Evolutionary conservation across 2,888 invertebrate genomes (phyloP), one percentile per base, ranked within the genome.

Genomic region (Drosophila hamatofila): DNA sequence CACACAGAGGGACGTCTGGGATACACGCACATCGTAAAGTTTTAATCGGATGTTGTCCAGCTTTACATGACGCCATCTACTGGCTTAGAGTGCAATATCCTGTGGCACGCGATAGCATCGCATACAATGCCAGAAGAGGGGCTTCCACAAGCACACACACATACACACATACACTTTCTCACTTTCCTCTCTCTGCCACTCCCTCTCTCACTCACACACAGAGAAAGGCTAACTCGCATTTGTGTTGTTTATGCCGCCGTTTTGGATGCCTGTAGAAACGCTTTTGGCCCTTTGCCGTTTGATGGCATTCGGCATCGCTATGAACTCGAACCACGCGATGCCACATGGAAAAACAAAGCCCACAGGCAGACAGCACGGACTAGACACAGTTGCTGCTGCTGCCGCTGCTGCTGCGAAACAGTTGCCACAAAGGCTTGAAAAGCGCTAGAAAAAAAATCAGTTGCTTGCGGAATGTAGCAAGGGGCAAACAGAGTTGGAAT

Each of bases 71-170:
- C 88, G 89, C 88, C 88, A 88, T 88, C 86, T 88, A 84, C 89
- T 88, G 87, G 89, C 88, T 89, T 89, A 87, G 89, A 89, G 88
- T 89, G 87, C 85, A 89, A 87, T 89, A 87, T 88, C 88, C 88
- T 89, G 88, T 83, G 88, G 86, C 86, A 86, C 81, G 88, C 86
- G 88, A 89, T 88, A 88, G 79, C 88, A 87, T 89, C 87, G 66
- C 75, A 71, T 62, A 73, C 74, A 67, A 72, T 59, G 66, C 59
- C 63, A 61, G 73, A 60, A 58, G 49, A 49, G 48, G 48, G 52
- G 44, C 14, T 21, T 21, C 27, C 37, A 62, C 35, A 39, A 42
- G 23, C 35, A 16, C n/a, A 18, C 30, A 48, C 21, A 57, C 57
- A 44, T 56, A 52, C 41, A 60, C 49, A 48, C 35, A 33, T 8